Conservation (phyloP, 2,113 vertebrate species). For the Centropus bengalensis region DNA sequence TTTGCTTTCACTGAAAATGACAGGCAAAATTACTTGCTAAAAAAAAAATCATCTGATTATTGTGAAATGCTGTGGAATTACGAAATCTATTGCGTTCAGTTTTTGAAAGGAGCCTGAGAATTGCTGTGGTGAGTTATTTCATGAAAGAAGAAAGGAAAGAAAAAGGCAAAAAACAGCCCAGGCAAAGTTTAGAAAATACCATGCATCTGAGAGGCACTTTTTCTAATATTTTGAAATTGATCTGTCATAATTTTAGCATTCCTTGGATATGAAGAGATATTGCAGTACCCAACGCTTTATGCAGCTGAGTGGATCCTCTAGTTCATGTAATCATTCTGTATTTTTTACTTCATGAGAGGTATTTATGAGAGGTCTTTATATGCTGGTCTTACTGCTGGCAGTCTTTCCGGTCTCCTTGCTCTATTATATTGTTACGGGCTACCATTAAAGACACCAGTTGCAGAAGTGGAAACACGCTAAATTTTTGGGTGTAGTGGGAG, state of each 20-base stretch:
- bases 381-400: background rate
- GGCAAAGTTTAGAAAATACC: background rate
- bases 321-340: background rate
- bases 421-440: background rate
- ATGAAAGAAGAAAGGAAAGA: background rate
- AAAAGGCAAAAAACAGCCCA: background rate
- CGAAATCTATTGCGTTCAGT: background rate
- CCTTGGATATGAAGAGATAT: background rate
- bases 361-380: background rate
- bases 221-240: background rate
- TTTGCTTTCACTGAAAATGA: constrained; percentile 17
- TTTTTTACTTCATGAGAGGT: background rate
- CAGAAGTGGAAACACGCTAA: background rate
- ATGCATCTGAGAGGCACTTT: background rate
- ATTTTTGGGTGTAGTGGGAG: background rate
- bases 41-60: background rate
- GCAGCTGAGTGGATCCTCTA: background rate
- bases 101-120: background rate
- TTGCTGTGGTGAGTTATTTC: background rate
- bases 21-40: background rate
- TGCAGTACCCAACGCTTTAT: background rate
- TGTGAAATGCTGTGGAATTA: background rate
- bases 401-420: background rate
- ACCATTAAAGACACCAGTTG: background rate
- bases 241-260: background rate